Conservation (phyloP, 1,140 invertebrate genomes). For the Drusus annulatus region DNA sequence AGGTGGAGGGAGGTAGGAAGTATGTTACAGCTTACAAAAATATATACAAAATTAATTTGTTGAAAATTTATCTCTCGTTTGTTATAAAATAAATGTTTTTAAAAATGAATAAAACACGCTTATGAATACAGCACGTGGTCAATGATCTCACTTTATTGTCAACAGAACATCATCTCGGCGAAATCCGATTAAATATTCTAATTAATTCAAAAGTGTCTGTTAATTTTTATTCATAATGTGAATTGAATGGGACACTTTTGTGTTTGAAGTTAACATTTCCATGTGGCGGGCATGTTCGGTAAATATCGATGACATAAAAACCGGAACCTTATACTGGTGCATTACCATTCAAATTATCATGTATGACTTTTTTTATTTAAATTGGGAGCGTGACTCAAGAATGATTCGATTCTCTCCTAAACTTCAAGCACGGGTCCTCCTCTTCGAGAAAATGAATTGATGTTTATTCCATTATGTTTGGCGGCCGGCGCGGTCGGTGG, state of each 20-base stretch:
- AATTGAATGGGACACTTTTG: background rate
- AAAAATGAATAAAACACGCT: too few relatives aligned
- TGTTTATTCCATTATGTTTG: constrained; percentile 12
- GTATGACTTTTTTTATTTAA: constrained; percentile 18
- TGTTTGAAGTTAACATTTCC: background rate
- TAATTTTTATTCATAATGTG: background rate
- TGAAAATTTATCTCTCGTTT: too few relatives aligned
- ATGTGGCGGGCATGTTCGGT: too few relatives aligned
- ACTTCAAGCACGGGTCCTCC: background rate
- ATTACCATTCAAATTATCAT: background rate
- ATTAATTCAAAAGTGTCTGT: background rate
- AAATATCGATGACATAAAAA: background rate
- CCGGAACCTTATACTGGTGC: background rate
- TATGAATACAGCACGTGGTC: background rate
- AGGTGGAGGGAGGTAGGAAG: too few relatives aligned
- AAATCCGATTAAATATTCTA: constrained; percentile 6
- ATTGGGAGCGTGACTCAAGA: constrained; percentile 28
- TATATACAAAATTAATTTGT: too few relatives aligned
- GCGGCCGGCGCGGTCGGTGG: too few relatives aligned
- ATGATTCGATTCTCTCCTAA: background rate
- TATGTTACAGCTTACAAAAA: too few relatives aligned
- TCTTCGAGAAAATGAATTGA: constrained; percentile 7
- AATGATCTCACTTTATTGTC: constrained; percentile 4
- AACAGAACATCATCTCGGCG: background rate
- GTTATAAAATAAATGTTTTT: too few relatives aligned